These are phyloP conservation scores for Tyto alba DNA, from an alignment of 2,113 vertebrate species.

Conservation along the genomic window DNA sequence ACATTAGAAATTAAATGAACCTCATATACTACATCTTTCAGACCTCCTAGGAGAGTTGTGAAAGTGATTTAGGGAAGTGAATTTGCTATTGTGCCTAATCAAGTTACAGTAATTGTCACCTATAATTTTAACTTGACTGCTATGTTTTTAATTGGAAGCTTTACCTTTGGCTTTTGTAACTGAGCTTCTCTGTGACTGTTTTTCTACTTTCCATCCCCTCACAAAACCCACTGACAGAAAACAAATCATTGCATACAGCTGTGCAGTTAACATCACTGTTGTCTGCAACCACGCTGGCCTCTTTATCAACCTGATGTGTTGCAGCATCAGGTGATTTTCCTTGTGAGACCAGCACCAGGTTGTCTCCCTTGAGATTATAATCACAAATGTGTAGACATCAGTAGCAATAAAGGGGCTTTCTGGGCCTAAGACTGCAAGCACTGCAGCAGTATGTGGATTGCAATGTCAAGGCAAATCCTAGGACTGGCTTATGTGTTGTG, in stretches of 20 bases:
- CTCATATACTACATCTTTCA: slow-evolving; percentile 65
- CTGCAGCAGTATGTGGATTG: too few relatives aligned
- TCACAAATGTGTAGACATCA: neutral
- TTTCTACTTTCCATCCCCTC: neutral
- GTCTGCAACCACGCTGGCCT: neutral
- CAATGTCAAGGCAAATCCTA: neutral
- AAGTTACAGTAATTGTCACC: slow-evolving; percentile 71
- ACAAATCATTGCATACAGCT: neutral
- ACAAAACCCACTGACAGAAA: neutral
- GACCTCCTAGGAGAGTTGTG: slow-evolving; percentile 62
- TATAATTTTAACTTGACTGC: slow-evolving; percentile 69
- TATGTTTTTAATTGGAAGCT: slow-evolving; percentile 50
- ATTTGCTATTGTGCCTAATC: slow-evolving; percentile 68
- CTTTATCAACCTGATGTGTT: neutral
- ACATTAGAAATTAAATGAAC: slow-evolving; percentile 75
- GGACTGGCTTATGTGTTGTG: neutral
- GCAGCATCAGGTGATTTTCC: neutral
- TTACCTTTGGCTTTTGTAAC: slow-evolving; percentile 28
- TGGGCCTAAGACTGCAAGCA: neutral
- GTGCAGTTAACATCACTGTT: neutral
- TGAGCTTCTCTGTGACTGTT: neutral
- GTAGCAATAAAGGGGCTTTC: neutral
- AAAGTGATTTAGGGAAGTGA: slow-evolving; percentile 63
- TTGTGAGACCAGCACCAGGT: neutral
- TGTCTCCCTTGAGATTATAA: neutral